These are phyloP conservation scores for Trichogramma evanescens DNA, from an alignment of 2,888 invertebrate genomes.

Conservation along the genomic window DNA sequence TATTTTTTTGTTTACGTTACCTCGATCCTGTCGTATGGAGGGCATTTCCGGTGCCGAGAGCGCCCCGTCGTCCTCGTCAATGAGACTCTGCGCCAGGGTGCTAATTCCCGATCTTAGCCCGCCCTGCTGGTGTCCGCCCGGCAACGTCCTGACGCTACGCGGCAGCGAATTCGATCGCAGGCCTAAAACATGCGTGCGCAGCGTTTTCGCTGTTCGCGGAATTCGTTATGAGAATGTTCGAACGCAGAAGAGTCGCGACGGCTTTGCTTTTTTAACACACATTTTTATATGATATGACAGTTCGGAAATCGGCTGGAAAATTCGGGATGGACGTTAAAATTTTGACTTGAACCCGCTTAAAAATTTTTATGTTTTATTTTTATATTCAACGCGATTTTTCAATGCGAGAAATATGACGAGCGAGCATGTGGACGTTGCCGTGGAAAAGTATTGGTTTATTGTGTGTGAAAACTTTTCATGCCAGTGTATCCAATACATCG, in stretches of 20 bases:
- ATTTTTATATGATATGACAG: neutral
- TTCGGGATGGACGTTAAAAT: too few relatives aligned
- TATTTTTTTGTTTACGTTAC: slow-evolving; percentile 39
- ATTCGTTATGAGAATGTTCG: neutral
- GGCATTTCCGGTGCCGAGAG: slow-evolving; percentile 77
- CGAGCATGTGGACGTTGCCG: slow-evolving; percentile 21
- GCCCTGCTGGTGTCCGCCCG: slow-evolving; percentile 35
- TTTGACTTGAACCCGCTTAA: too few relatives aligned
- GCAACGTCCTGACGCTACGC: slow-evolving; percentile 43
- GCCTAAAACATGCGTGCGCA: slow-evolving; percentile 22
- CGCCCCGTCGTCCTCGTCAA: slow-evolving; percentile 67
- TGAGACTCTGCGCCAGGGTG: slow-evolving; percentile 44
- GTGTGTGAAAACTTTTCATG: slow-evolving; percentile 15
- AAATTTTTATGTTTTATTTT: neutral
- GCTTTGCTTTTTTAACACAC: neutral
- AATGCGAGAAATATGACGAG: neutral
- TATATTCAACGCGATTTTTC: neutral
- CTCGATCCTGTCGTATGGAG: slow-evolving; percentile 57
- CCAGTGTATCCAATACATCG: slow-evolving; percentile 9
- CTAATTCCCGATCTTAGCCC: slow-evolving; percentile 41
- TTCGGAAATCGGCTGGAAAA: too few relatives aligned
- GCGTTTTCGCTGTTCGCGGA: slow-evolving; percentile 5
- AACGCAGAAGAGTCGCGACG: neutral
- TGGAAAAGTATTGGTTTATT: slow-evolving; percentile 2
- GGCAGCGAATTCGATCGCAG: slow-evolving; percentile 48